Evolutionary conservation across 2,113 vertebrate genomes (phyloP), one percentile per base, ranked within the genome.

Genomic region (Corythaixoides concolor): DNA sequence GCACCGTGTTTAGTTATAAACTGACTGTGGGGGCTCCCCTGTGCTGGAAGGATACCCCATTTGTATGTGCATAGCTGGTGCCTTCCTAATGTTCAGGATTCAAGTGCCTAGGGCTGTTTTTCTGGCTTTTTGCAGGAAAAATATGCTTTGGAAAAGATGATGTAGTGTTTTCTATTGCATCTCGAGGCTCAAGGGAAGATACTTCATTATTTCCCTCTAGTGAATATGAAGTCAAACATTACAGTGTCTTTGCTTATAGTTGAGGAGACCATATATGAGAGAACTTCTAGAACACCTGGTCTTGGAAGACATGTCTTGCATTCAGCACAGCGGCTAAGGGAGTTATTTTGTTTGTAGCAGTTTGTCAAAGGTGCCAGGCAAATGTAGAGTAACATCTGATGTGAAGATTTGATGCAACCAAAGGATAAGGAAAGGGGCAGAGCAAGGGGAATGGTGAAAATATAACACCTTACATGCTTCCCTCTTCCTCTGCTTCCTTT

Each of bases 1-100:
- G 27, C 9, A 32, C 12, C 7, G 11, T 37, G 8, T 33, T 49
- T 32, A 84, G 26, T 41, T 70, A 45, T 24, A 67, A 87, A 60
- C 22, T 41, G 28, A 15, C 30, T 63, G 17, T 0, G 0, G 10
- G 17, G 35, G 26, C n/a, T 1, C 1, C 13, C 5, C 7, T 35
- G 33, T 32, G 33, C 39, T 23, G 8, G 5, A 66, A 7, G 7
- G 5, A 4, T 52, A 16, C 33, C 33, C 15, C 15, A 33, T 60
- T 67, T 43, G 12, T 50, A 9, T 1, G 1, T 27, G 11, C 2
- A 1, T 43, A 52, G 27, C 16, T 45, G 22, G 8, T 77, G 9
- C n/a, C 59, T 77, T 86, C n/a, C 47, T 83, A 3, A 85, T 45
- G 15, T 39, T 66, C 7, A 22, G 62, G 9, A 19, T 86, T 93